Base-by-base conservation (phyloP, 2,888 invertebrate species). In the Elegia similella region DNA sequence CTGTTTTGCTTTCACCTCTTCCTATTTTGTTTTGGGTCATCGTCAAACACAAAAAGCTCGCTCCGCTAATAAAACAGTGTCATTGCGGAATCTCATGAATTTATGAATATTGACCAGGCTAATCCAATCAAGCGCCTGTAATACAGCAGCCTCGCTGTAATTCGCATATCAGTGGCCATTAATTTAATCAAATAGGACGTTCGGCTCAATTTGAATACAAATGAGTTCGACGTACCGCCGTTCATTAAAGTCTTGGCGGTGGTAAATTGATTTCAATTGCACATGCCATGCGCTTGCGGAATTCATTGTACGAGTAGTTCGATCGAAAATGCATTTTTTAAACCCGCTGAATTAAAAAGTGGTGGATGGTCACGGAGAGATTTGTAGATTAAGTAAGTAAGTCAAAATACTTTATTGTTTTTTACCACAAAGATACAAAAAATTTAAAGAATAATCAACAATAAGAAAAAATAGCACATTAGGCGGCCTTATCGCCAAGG, bases 121-220 rank as follows among this genome's bases (percentile, higher is more conserved):
- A 42, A 29, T 42, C 56, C 48, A 38, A 47, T 47, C 46, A 34
- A 42, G 17, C 42, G 46, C 23, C 55, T 34, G 44, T 44, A 54
- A 46, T 38, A 30, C 38, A 43, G 29, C 30, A 34, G 32, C 29
- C 34, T 54, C 44, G 29, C 23, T 34, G 46, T 46, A 53, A 43
- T 43, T 42, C 53, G 58, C 55, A 66, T 68, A 74, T 74, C 67
- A 65, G 70, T 66, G 65, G 69, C 72, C 50, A 50, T 50, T 17
- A 76, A 68, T 76, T 74, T 81, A 82, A 83, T 82, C 75, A 75
- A 75, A 80, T 79, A 73, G 66, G 69, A 66, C 70, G 69, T 69
- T 58, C 58, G 57, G 61, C 73, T 72, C 79, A 83, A 86, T 86
- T 84, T 85, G 84, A 82, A 86, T 86, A 78, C 77, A 80, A 81